These are phyloP conservation scores for Drosophila auraria DNA, from an alignment of 1,140 invertebrate species.

Conservation along the genomic window DNA sequence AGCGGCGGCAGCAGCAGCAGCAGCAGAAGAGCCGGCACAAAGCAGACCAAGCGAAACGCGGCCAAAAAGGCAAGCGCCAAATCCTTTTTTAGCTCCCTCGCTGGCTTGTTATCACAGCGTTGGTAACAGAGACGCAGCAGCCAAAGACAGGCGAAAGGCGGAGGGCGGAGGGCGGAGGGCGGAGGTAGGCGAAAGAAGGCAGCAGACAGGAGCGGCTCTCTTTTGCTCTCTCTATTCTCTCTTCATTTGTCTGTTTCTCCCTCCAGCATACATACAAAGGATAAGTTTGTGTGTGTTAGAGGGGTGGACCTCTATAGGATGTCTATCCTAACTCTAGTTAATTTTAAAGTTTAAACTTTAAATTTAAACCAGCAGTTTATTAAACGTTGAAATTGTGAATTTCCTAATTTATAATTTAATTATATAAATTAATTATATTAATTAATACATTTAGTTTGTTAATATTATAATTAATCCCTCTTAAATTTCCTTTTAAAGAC, in stretches of 20 bases:
- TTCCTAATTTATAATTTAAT: too few relatives aligned
- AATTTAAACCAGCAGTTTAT: neutral
- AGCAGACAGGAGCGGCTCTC: conserved; percentile 20
- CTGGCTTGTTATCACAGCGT: conserved; percentile 52
- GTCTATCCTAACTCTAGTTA: neutral
- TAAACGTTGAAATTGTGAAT: too few relatives aligned
- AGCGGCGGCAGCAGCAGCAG: conserved; percentile 1
- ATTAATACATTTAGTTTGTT: too few relatives aligned
- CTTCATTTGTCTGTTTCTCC: neutral
- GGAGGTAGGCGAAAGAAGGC: neutral
- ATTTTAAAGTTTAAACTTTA: neutral
- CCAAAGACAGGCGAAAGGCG: conserved; percentile 52
- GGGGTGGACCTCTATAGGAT: conserved; percentile 4
- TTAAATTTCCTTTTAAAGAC: too few relatives aligned
- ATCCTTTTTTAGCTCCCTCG: conserved; percentile 36
- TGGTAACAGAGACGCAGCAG: conserved; percentile 77
- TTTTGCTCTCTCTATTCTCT: conserved; percentile 32
- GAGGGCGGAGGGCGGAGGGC: too few relatives aligned
- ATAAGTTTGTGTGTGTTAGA: neutral
- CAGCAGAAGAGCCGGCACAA: conserved; percentile 54
- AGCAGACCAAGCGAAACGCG: conserved; percentile 37
- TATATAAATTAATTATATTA: too few relatives aligned
- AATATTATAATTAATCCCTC: too few relatives aligned
- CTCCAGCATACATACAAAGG: conserved; percentile 18
- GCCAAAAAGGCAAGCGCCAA: conserved; percentile 49